Evolutionary conservation across 2,888 invertebrate genomes (phyloP).

Genomic region (Lasioglossum calceatum): DNA sequence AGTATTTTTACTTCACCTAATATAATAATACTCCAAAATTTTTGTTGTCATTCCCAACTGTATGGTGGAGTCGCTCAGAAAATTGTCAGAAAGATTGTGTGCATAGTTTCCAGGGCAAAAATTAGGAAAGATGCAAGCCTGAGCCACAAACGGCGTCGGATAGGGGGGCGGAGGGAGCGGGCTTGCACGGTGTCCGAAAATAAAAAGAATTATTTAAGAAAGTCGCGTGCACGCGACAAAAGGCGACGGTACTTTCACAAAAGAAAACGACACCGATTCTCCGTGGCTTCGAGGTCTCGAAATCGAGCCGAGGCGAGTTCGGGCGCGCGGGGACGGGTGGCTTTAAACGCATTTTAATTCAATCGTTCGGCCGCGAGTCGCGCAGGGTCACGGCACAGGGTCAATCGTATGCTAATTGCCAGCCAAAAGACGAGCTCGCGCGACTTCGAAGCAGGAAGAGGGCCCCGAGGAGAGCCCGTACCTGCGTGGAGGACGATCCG

Average conservation of each 20-base stretch:
- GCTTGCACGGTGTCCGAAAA: conserved; percentile 11
- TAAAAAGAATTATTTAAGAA: conserved; percentile 35
- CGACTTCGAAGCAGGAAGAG: conserved; percentile 56
- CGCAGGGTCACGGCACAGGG: conserved; percentile 76
- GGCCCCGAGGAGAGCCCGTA: conserved; percentile 32
- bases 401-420: conserved; percentile 84
- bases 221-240: conserved; percentile 44
- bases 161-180: not conserved
- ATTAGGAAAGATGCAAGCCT: not conserved
- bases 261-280: conserved; percentile 40
- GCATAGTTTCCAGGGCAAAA: not conserved
- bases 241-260: conserved; percentile 53
- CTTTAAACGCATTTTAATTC: conserved; percentile 79
- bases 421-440: conserved; percentile 78
- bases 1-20: no score
- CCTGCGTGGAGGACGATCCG: conserved; percentile 65
- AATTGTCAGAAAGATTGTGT: not conserved
- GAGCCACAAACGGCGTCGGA: not conserved
- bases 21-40: not conserved
- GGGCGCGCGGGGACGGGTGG: conserved; percentile 52
- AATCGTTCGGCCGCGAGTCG: conserved; percentile 78
- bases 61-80: not conserved
- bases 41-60: not conserved
- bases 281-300: conserved; percentile 37
- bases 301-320: conserved; percentile 45